phyloP scores from a whole-genome alignment of 2,797 vertebrate genomes.

The Rhinophrynus dorsalis region DNA sequence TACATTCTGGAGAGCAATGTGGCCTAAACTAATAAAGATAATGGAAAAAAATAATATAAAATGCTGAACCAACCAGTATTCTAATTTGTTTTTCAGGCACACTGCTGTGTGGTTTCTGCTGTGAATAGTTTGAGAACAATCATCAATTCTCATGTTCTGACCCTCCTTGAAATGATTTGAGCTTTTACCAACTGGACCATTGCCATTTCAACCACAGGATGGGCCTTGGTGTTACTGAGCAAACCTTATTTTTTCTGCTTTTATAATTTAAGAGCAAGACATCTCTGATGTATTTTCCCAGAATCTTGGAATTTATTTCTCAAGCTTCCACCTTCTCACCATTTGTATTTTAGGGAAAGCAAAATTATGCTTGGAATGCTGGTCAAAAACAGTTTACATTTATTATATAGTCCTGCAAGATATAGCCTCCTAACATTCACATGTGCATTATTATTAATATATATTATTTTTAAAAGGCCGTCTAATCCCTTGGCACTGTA shows the following conservation, averaged over 20 bases:
- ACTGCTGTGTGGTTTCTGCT: slow-evolving; percentile 70
- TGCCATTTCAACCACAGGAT: slow-evolving; percentile 67
- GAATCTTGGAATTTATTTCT: neutral
- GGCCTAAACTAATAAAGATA: slow-evolving; percentile 61
- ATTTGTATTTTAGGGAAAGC: neutral
- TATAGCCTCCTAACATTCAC: slow-evolving; percentile 15
- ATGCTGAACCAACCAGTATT: slow-evolving; percentile 66
- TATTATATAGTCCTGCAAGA: slow-evolving; percentile 5
- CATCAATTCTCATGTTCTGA: slow-evolving; percentile 68
- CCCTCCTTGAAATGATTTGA: slow-evolving; percentile 59
- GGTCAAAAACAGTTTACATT: slow-evolving; percentile 17
- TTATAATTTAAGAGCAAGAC: slow-evolving; percentile 7
- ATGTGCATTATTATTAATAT: neutral
- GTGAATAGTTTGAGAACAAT: slow-evolving; percentile 66
- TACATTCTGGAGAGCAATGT: slow-evolving; percentile 57
- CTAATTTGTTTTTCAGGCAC: slow-evolving; percentile 73
- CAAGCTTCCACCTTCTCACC: neutral
- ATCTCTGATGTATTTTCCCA: neutral
- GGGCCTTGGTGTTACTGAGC: slow-evolving; percentile 46
- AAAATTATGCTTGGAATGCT: neutral
- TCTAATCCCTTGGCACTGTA: too few relatives aligned
- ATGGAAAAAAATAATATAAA: slow-evolving; percentile 52
- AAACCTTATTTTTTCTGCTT: slow-evolving; percentile 50
- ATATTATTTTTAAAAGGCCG: too few relatives aligned
- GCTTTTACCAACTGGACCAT: slow-evolving; percentile 77